Base-by-base conservation (phyloP, 1,140 invertebrate species). In the Acromyrmex charruanus region DNA sequence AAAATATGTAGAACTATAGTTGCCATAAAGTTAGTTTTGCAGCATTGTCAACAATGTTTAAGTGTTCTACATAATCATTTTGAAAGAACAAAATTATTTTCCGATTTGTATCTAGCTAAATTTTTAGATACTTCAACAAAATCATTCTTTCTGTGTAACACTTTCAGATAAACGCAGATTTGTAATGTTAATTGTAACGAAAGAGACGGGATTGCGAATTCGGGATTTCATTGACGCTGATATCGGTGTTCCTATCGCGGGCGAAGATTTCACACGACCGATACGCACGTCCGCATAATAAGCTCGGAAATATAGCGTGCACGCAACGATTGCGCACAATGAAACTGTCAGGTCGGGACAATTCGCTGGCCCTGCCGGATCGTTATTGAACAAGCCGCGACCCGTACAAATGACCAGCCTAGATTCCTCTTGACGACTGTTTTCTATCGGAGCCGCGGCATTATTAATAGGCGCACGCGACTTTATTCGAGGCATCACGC, bases 401-500 rank as follows among this genome's bases (percentile, higher is more conserved):
- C 82, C 82, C 72, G 82, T 59, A 66, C 59, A 61, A 87, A 85
- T 28, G 58, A 35, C 55, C 63, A 89, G 86, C 80, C 88, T 89
- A 72, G 88, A 89, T 89, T 89, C 81, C 63, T 65, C 44, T 12
- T 51, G 72, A 79, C 44, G 80, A 28, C 69, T 44, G 69, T 84
- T 69, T 77, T 84, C 39, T 49, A 61, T 84, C 80, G 55, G 59
- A 28, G 55, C 35, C 51, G 35, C 77, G 66, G 39, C 51, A 71
- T 85, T 81, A 86, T 86, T 85, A 80, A 66, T 72, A 14, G 49
- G 58, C 72, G 87, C 91, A 91, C 91, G 91, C 91, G 82, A 90
- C 82, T 88, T 87, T 66, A 87, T 92, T 90, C 65, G 85, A 71
- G 65, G 55, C 84, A 85, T 87, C 91, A 92, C 85, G 88, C 91